A percentile compares a stretch with the other conserved stretches of the same genome.
These are phyloP conservation scores for Limanda limanda DNA, from an alignment of 2,113 vertebrate genomes.

Conservation along the genomic window DNA sequence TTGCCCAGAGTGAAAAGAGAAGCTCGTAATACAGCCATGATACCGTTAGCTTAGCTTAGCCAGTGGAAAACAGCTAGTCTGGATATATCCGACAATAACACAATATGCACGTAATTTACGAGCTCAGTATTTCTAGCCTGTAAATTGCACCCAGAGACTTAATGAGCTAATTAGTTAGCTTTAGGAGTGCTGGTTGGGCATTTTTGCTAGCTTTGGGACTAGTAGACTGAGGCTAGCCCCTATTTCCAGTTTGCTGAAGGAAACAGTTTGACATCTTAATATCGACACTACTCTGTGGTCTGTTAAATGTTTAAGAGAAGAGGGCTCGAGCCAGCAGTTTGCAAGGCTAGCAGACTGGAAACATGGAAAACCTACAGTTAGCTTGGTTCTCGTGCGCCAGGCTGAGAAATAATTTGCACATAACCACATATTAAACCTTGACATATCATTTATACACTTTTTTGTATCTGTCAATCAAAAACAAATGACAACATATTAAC, in stretches of 20 bases:
- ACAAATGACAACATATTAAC: too few relatives aligned
- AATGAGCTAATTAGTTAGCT: background rate
- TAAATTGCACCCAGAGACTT: too few relatives aligned
- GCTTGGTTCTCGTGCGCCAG: too few relatives aligned
- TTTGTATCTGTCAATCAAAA: background rate
- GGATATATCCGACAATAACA: background rate
- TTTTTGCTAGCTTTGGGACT: background rate
- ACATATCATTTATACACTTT: background rate
- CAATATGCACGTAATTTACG: background rate
- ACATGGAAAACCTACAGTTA: background rate
- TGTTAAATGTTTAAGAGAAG: background rate
- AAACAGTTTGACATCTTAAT: background rate
- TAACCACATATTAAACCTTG: too few relatives aligned
- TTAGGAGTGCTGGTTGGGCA: background rate
- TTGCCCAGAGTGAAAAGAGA: background rate
- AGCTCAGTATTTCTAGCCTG: background rate
- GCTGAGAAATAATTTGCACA: too few relatives aligned
- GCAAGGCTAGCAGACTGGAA: background rate
- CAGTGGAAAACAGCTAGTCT: background rate
- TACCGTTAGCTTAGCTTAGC: background rate
- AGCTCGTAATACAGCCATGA: background rate
- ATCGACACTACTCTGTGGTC: background rate
- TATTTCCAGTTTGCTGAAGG: background rate
- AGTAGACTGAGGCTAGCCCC: background rate
- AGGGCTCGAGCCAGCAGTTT: background rate